These are phyloP conservation scores for Limosa lapponica DNA, from an alignment of 2,797 vertebrate species.

Conservation along the genomic window DNA sequence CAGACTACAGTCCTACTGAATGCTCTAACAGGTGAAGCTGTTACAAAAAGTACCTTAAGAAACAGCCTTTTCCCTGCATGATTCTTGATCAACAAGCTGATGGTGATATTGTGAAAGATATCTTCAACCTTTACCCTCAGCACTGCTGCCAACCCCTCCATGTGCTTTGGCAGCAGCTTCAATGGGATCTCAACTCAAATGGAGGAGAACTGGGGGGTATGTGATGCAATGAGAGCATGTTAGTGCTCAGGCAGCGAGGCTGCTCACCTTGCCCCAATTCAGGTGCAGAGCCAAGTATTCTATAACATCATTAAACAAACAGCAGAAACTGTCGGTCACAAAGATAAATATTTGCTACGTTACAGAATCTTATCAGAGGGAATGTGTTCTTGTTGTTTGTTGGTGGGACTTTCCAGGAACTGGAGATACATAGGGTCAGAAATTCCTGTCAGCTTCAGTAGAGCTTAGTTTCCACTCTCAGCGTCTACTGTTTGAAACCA, in stretches of 20 bases:
- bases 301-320: constrained; percentile 50
- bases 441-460: neutral
- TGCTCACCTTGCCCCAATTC: neutral
- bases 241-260: neutral
- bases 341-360: constrained; percentile 61
- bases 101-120: neutral
- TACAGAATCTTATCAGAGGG: constrained; percentile 61
- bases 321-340: constrained; percentile 48
- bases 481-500: neutral
- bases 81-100: neutral
- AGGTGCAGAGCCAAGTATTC: constrained; percentile 6
- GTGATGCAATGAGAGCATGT: neutral
- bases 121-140: constrained; percentile 5
- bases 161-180: constrained; percentile 22
- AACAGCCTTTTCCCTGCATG: neutral
- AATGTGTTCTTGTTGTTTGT: constrained; percentile 38
- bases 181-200: neutral
- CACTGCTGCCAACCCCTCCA: neutral
- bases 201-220: neutral
- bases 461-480: neutral
- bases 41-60: neutral
- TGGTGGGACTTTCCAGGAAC: constrained; percentile 62
- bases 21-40: neutral
- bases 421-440: constrained; percentile 44
- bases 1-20: neutral